Conservation (phyloP, 2,888 invertebrate species). For the Agrotis exclamationis region DNA sequence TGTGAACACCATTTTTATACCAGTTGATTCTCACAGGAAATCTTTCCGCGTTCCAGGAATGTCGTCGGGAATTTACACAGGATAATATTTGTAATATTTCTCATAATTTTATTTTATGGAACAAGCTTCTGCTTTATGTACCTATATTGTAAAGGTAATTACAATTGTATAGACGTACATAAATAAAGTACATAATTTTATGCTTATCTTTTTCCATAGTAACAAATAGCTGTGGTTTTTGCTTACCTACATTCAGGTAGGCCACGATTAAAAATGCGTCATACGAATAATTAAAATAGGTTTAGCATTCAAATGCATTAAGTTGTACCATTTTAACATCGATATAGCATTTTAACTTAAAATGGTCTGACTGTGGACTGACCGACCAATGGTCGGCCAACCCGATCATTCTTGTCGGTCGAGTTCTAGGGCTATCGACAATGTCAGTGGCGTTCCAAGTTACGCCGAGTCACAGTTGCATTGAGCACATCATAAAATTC, state of each 20-base stretch:
- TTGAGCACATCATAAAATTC: too few relatives aligned
- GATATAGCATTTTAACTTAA: too few relatives aligned
- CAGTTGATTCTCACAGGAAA: constrained; percentile 33
- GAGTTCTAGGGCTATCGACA: too few relatives aligned
- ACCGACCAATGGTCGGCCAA: too few relatives aligned
- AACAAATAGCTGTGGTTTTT: constrained; percentile 34
- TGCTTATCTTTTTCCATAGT: constrained; percentile 9
- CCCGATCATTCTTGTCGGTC: too few relatives aligned
- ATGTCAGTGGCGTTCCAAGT: too few relatives aligned
- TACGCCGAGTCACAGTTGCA: too few relatives aligned
- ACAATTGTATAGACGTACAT: not conserved
- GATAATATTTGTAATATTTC: constrained; percentile 40
- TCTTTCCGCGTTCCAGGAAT: constrained; percentile 39
- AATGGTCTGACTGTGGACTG: too few relatives aligned
- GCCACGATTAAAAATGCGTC: not conserved
- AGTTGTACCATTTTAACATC: too few relatives aligned
- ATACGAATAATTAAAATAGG: constrained; percentile 1
- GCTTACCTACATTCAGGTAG: constrained; percentile 27
- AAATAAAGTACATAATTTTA: not conserved
- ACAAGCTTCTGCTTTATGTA: not conserved
- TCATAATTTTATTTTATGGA: constrained; percentile 20
- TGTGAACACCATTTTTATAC: constrained; percentile 18
- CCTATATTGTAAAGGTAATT: too few relatives aligned
- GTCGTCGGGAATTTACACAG: constrained; percentile 53
- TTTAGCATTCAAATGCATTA: not conserved